phyloP scores from a whole-genome alignment of 2,113 vertebrate genomes.

The Eonycteris spelaea region DNA sequence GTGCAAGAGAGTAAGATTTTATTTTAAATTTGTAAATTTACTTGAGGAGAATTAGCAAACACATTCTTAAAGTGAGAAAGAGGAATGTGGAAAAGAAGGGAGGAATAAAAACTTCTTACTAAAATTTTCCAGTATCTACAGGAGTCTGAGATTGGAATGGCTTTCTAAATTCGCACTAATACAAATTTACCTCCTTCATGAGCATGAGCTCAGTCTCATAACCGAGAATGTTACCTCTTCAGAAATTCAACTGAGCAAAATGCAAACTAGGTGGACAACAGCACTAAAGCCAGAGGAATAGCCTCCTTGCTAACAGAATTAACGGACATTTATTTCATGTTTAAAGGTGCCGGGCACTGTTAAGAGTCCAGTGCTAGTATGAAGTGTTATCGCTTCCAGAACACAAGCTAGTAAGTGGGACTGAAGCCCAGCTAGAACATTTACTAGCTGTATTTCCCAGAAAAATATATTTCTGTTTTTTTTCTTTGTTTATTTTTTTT shows the following conservation, averaged over 20 bases:
- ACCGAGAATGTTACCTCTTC: slow-evolving; percentile 11
- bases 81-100: not conserved
- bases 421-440: not conserved
- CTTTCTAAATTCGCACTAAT: not conserved
- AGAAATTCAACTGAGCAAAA: slow-evolving; percentile 12
- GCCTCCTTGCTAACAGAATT: slow-evolving; percentile 8
- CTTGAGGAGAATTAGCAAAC: not conserved
- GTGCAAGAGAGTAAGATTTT: not conserved
- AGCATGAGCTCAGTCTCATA: not conserved
- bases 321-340: not conserved
- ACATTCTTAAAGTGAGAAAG: not conserved
- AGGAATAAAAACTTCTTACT: not conserved
- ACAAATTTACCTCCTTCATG: not conserved
- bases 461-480: not conserved
- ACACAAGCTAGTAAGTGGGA: not conserved
- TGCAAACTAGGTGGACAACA: not conserved
- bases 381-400: slow-evolving; percentile 2
- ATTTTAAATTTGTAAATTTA: not conserved
- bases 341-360: not conserved
- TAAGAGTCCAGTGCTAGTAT: not conserved
- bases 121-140: not conserved
- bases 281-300: not conserved
- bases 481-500: not conserved
- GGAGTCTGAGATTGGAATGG: not conserved
- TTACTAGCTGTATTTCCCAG: not conserved